These are phyloP conservation scores for Podotricha telesiphe DNA, from an alignment of 2,888 invertebrate species.

Conservation along the genomic window DNA sequence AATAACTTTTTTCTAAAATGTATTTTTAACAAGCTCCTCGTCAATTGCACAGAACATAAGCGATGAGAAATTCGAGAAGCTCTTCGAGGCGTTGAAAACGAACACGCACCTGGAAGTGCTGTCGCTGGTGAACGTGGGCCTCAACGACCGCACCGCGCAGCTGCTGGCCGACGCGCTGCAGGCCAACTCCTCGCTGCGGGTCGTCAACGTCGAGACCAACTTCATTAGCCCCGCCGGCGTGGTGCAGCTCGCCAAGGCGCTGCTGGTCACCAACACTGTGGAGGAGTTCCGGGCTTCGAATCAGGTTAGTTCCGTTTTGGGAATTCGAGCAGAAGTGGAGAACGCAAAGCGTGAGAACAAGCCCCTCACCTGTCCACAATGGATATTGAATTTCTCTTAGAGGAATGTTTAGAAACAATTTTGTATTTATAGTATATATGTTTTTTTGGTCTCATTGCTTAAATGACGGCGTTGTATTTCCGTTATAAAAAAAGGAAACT, in stretches of 20 bases:
- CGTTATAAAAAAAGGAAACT: too few relatives aligned
- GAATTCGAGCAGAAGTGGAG: too few relatives aligned
- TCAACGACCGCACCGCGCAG: slow-evolving; percentile 94
- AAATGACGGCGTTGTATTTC: too few relatives aligned
- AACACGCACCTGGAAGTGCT: slow-evolving; percentile 97
- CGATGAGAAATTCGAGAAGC: slow-evolving; percentile 95
- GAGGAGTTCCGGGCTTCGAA: slow-evolving; percentile 98
- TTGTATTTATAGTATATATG: too few relatives aligned
- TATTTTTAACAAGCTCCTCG: too few relatives aligned
- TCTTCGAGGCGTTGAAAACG: slow-evolving; percentile 93
- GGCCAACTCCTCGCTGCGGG: slow-evolving; percentile 90
- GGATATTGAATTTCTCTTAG: too few relatives aligned
- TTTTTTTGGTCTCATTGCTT: too few relatives aligned
- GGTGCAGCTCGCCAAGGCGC: slow-evolving; percentile 92
- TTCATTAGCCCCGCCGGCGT: slow-evolving; percentile 96
- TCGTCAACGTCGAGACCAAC: slow-evolving; percentile 97
- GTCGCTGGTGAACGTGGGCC: slow-evolving; percentile 96
- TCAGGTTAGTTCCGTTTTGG: too few relatives aligned
- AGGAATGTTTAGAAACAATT: too few relatives aligned
- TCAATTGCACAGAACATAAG: slow-evolving; percentile 92
- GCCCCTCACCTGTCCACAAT: too few relatives aligned
- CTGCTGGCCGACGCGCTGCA: slow-evolving; percentile 92
- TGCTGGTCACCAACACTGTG: slow-evolving; percentile 93
- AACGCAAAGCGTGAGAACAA: too few relatives aligned
- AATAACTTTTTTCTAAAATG: too few relatives aligned